Conservation (phyloP, 2,797 vertebrate genomes). For the Cryptoblepharus egeriae region DNA sequence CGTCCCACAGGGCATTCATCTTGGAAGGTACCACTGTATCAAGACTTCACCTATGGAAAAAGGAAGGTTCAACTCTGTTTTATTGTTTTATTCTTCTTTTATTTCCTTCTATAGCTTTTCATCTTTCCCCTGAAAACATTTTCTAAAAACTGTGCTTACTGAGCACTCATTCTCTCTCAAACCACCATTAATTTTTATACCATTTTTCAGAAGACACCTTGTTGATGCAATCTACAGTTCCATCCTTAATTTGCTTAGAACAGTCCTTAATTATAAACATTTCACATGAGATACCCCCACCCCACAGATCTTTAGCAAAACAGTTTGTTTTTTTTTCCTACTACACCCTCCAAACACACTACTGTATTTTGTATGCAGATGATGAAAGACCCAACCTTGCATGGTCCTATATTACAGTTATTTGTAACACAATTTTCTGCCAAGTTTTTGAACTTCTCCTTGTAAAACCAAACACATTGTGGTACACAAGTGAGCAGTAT, state of each 20-base stretch:
- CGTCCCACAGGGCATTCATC: no score
- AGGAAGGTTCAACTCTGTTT: no score
- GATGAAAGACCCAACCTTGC: neutral
- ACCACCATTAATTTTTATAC: neutral
- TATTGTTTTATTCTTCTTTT: neutral
- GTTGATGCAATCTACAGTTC: constrained; percentile 13
- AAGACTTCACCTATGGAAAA: no score
- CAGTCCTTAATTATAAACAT: constrained; percentile 37
- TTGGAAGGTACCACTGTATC: no score
- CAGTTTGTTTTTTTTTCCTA: neutral
- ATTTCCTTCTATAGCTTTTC: neutral
- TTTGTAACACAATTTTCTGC: neutral
- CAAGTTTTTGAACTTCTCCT: neutral
- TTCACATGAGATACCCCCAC: neutral
- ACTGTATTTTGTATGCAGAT: neutral
- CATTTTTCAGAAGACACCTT: neutral
- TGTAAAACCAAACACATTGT: no score
- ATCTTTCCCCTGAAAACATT: neutral
- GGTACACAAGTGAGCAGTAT: neutral
- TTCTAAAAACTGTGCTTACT: neutral
- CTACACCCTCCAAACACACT: neutral
- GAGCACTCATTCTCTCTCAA: neutral
- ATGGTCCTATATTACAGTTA: neutral
- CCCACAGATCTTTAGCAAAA: neutral
- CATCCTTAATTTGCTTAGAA: constrained; percentile 8